Evolutionary conservation across 2,888 invertebrate genomes (phyloP).

Genomic region (Anorthoa munda): DNA sequence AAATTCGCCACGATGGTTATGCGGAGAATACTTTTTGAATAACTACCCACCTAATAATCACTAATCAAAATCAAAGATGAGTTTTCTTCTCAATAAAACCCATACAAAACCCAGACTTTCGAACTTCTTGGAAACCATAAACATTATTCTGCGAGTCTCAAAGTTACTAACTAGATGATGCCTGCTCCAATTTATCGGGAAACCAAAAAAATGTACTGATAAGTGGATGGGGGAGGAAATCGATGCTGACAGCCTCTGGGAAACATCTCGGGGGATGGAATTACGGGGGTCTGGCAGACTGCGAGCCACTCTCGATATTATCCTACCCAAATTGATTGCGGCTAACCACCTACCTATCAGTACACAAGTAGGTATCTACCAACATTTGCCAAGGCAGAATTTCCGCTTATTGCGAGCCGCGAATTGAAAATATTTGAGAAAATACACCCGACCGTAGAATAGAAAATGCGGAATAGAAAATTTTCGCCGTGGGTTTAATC

Average conservation of each 20-base stretch:
- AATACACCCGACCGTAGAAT: slow-evolving; percentile 42
- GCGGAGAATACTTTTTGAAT: too few species aligned
- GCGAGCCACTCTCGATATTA: slow-evolving; percentile 74
- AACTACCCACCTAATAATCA: background rate
- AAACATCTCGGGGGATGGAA: slow-evolving; percentile 68
- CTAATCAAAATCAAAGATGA: background rate
- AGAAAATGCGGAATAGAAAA: slow-evolving; percentile 38
- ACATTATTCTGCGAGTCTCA: slow-evolving; percentile 4
- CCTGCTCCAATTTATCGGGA: slow-evolving; percentile 43
- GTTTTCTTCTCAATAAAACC: slow-evolving; percentile 9
- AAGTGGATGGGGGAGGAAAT: slow-evolving; percentile 69
- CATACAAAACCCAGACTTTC: slow-evolving; percentile 8
- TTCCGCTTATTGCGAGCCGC: slow-evolving; percentile 49
- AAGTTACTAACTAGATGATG: slow-evolving; percentile 37
- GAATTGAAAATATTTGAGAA: slow-evolving; percentile 58
- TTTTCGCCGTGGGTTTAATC: slow-evolving; percentile 35
- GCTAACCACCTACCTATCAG: slow-evolving; percentile 39
- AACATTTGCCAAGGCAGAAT: slow-evolving; percentile 20
- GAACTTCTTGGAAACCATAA: slow-evolving; percentile 17
- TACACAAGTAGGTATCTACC: slow-evolving; percentile 2
- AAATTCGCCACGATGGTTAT: too few species aligned
- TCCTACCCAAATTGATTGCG: slow-evolving; percentile 68
- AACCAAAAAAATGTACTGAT: slow-evolving; percentile 53
- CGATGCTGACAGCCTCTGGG: slow-evolving; percentile 67
- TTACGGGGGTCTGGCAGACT: slow-evolving; percentile 68